Percentiles rank a stretch among this genome's conserved stretches.
Conservation (phyloP, 1,140 invertebrate species). For the Zeugodacus cucurbitae region DNA sequence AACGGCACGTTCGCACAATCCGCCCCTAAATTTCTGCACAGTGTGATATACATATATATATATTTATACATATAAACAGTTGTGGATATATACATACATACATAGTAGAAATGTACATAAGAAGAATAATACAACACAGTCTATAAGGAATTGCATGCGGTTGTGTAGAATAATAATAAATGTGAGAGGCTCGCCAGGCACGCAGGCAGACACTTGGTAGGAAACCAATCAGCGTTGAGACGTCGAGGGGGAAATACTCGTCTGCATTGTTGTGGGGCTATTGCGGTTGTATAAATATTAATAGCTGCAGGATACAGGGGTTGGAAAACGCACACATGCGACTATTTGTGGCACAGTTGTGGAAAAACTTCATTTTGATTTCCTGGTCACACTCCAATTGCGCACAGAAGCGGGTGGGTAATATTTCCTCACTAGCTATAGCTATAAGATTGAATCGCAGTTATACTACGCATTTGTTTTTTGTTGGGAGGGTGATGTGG, state of each 20-base stretch:
- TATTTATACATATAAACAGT: not conserved
- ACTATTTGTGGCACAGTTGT: not conserved
- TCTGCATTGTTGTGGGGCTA: not conserved
- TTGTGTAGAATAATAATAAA: constrained; percentile 22
- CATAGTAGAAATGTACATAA: not conserved
- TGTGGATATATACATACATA: not conserved
- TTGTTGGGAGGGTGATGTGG: not conserved
- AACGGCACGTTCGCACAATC: not conserved
- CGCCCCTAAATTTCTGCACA: not conserved
- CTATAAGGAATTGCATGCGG: not conserved
- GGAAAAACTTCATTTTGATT: constrained; percentile 1
- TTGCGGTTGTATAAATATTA: not conserved
- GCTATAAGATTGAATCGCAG: not conserved
- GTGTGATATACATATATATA: too few relatives aligned
- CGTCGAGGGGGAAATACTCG: not conserved
- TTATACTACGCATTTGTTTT: not conserved
- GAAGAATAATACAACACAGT: not conserved
- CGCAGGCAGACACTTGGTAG: not conserved
- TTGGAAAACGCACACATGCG: not conserved
- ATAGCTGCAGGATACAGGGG: not conserved
- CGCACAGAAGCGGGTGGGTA: not conserved
- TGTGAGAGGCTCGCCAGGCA: not conserved
- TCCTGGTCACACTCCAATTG: constrained; percentile 12
- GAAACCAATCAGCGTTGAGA: not conserved
- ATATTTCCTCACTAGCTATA: not conserved